phyloP scores from a whole-genome alignment of 2,888 invertebrate genomes.

The Cantharis flavilabris region DNA sequence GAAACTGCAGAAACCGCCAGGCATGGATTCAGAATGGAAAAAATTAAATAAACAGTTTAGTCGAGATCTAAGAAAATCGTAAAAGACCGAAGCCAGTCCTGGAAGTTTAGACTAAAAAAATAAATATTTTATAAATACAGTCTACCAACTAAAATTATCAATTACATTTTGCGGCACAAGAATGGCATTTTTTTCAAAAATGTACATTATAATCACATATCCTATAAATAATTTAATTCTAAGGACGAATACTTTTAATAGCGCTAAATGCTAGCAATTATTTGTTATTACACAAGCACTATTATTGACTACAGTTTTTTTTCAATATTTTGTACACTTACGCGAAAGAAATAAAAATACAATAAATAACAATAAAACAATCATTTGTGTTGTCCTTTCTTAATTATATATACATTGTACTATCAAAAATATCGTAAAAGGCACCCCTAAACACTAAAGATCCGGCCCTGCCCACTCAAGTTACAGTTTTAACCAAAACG shows the following conservation, averaged over 20 bases:
- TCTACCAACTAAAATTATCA: constrained; percentile 9
- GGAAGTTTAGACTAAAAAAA: constrained; percentile 10
- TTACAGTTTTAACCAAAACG: constrained; percentile 2
- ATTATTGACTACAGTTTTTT: constrained; percentile 5
- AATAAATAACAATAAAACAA: background rate
- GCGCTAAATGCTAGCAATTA: constrained; percentile 13
- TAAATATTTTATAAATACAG: constrained; percentile 26
- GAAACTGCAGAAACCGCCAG: background rate
- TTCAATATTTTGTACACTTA: background rate
- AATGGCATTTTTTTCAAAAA: constrained; percentile 7
- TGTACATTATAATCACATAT: constrained; percentile 16
- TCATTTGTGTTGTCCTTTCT: background rate
- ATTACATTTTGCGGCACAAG: constrained; percentile 1
- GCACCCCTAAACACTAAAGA: background rate
- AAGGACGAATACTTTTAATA: constrained; percentile 20
- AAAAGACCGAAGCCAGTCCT: background rate
- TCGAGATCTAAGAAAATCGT: background rate
- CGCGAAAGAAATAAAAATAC: background rate
- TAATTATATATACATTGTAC: constrained; percentile 9
- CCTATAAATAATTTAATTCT: constrained; percentile 3
- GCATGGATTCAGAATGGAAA: background rate
- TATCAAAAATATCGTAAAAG: background rate
- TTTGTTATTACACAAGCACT: constrained; percentile 14
- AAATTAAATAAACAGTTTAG: background rate
- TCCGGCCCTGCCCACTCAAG: background rate